Conservation (phyloP, 2,797 vertebrate genomes). For the Intellagama lesueurii region DNA sequence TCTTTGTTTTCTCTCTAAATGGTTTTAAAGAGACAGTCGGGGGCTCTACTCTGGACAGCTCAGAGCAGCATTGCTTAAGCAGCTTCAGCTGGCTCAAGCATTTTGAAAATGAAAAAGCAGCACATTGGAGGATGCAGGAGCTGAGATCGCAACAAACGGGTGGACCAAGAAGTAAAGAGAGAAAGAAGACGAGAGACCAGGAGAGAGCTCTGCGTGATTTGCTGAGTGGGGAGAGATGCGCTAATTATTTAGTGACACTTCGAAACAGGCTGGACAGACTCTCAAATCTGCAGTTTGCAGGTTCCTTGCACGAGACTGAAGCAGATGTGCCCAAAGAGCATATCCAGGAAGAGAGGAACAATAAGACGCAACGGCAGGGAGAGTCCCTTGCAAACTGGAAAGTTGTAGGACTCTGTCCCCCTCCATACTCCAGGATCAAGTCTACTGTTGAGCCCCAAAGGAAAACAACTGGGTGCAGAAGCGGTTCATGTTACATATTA, state of each 20-base stretch:
- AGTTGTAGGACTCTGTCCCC: not conserved
- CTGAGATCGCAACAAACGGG: conserved; percentile 3
- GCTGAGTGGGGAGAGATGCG: not conserved
- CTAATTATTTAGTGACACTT: conserved; percentile 19
- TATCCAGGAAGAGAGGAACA: not conserved
- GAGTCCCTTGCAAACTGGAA: not conserved
- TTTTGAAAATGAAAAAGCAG: conserved; percentile 4
- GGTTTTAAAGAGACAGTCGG: conserved; percentile 76
- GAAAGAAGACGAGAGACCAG: not conserved
- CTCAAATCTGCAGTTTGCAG: not conserved
- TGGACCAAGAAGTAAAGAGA: not conserved
- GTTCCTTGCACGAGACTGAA: not conserved
- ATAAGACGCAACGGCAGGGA: not conserved
- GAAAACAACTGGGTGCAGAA: not conserved
- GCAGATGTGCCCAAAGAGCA: too few relatives aligned
- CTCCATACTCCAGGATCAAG: not conserved
- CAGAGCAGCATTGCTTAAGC: not conserved
- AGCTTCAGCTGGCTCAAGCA: conserved; percentile 41
- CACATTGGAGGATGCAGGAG: not conserved
- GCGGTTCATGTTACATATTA: not conserved
- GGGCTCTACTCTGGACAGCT: conserved; percentile 6
- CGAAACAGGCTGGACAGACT: not conserved
- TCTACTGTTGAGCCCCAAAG: not conserved
- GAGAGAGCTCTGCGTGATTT: not conserved
- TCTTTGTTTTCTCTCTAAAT: conserved; percentile 75